A percentile compares a stretch with the other conserved stretches of the same genome.
Evolutionary conservation across 2,113 vertebrate genomes (phyloP).

Genomic region (Ptilonorhynchus violaceus): DNA sequence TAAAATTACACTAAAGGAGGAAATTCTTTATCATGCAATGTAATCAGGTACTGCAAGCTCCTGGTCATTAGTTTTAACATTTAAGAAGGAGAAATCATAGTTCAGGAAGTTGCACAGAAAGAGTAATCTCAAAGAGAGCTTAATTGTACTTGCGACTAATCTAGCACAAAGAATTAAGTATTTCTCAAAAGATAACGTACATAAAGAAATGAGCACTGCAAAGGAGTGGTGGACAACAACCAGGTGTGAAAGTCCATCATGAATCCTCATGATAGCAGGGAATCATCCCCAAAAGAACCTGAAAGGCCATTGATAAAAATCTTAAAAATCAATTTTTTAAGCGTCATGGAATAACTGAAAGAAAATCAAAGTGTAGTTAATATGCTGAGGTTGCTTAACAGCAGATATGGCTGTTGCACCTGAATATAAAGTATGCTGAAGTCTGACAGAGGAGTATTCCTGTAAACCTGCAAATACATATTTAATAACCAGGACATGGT

Average conservation of each 20-base stretch:
- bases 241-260: not conserved
- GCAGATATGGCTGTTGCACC: slow-evolving; percentile 46
- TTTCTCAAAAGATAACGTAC: not conserved
- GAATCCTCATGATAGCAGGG: slow-evolving; percentile 30
- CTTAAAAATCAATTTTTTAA: slow-evolving; percentile 53
- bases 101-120: not conserved
- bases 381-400: slow-evolving; percentile 63
- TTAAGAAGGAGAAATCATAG: not conserved
- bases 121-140: not conserved
- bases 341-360: slow-evolving; percentile 13
- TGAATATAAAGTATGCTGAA: slow-evolving; percentile 56
- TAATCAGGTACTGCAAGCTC: not conserved
- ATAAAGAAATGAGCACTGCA: not conserved
- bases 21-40: slow-evolving; percentile 7
- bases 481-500: slow-evolving; percentile 39
- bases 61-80: not conserved
- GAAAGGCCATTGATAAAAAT: slow-evolving; percentile 50
- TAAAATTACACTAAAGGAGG: not conserved
- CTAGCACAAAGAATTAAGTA: not conserved
- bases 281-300: slow-evolving; percentile 19
- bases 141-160: not conserved
- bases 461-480: slow-evolving; percentile 43
- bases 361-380: slow-evolving; percentile 72
- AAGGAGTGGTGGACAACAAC: not conserved
- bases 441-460: slow-evolving; percentile 36